Percentiles rank a stretch among this genome's conserved stretches.
Conservation (phyloP, 2,888 invertebrate species). For the Allacma fusca region DNA sequence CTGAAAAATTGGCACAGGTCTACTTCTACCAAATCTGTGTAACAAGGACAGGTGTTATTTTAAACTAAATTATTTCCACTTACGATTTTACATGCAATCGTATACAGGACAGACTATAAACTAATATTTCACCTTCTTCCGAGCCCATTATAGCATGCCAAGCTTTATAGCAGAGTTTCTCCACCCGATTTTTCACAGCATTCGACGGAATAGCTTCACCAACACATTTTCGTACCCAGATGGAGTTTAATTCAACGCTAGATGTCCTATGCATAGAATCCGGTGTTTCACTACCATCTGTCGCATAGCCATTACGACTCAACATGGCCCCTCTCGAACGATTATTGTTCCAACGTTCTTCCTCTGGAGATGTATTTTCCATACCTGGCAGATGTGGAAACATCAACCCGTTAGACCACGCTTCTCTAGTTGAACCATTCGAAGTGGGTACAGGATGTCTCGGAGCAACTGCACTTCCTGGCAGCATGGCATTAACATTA, state of each 20-base stretch:
- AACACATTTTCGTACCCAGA: slow-evolving; percentile 58
- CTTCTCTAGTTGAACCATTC: not conserved
- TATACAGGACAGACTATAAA: not conserved
- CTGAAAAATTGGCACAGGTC: slow-evolving; percentile 54
- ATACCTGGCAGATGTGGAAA: slow-evolving; percentile 40
- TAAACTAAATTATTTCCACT: not conserved
- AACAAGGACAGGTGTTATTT: not conserved
- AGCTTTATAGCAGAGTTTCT: slow-evolving; percentile 52
- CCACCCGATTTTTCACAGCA: slow-evolving; percentile 57
- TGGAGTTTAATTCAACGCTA: slow-evolving; percentile 8
- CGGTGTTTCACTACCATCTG: not conserved
- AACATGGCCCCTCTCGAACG: not conserved
- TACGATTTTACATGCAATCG: not conserved
- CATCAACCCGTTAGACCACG: slow-evolving; percentile 28
- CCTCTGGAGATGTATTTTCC: not conserved
- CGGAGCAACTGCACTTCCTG: slow-evolving; percentile 6
- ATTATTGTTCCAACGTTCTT: slow-evolving; percentile 9
- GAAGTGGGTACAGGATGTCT: not conserved
- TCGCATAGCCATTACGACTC: not conserved
- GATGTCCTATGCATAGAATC: not conserved
- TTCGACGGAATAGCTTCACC: slow-evolving; percentile 57
- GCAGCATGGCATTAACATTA: slow-evolving; percentile 33
- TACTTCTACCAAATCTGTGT: slow-evolving; percentile 51
- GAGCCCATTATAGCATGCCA: slow-evolving; percentile 47
- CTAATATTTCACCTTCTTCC: slow-evolving; percentile 38